A percentile compares a stretch with the other conserved stretches of the same genome.
These are phyloP conservation scores for Heliconius ethilla DNA, from an alignment of 2,888 invertebrate species.

Conservation along the genomic window DNA sequence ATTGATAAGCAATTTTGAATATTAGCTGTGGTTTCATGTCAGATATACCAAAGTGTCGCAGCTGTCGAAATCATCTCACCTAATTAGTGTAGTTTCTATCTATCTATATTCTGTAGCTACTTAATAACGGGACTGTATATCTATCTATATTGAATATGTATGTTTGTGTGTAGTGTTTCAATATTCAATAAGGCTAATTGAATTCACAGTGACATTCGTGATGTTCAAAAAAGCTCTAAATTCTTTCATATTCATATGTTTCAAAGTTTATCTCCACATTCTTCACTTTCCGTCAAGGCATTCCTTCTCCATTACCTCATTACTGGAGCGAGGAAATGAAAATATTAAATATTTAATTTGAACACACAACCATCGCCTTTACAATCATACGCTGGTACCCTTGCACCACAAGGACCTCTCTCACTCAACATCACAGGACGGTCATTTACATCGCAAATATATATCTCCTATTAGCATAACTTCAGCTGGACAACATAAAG, in stretches of 20 bases:
- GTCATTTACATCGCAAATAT: background rate
- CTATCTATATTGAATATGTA: too few relatives aligned
- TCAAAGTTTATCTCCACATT: too few relatives aligned
- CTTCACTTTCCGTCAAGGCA: too few relatives aligned
- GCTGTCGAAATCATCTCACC: background rate
- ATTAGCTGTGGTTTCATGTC: background rate
- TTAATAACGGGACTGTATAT: background rate
- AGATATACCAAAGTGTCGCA: background rate
- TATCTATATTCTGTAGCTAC: background rate
- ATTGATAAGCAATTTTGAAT: background rate
- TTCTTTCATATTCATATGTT: too few relatives aligned
- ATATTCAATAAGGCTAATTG: background rate
- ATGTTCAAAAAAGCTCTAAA: background rate
- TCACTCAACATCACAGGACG: background rate
- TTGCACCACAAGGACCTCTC: too few relatives aligned
- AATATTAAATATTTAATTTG: too few relatives aligned
- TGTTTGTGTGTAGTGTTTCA: background rate
- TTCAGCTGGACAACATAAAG: conserved; percentile 20
- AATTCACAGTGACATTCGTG: background rate
- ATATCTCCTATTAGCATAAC: conserved; percentile 14
- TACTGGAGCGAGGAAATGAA: too few relatives aligned
- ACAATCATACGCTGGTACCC: too few relatives aligned
- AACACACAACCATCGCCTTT: too few relatives aligned
- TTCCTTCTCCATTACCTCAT: too few relatives aligned
- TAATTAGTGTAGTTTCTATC: background rate